Evolutionary conservation across 2,797 vertebrate genomes (phyloP).

Genomic region (Prionace glauca): DNA sequence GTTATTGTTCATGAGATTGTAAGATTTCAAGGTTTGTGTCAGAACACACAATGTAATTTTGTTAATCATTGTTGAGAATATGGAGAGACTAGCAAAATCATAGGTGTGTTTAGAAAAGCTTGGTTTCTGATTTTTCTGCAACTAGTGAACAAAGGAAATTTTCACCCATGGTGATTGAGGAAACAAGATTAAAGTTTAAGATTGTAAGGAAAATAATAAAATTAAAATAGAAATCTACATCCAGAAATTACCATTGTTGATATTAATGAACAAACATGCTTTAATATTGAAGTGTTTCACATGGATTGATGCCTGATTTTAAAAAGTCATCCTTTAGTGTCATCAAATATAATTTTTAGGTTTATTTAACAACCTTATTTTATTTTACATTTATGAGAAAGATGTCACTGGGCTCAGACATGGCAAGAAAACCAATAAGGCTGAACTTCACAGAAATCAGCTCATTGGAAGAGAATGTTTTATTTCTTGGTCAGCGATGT

Average conservation of each 20-base stretch:
- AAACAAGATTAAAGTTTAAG: background rate
- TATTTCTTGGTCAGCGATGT: background rate
- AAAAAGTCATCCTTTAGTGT: background rate
- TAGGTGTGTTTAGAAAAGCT: background rate
- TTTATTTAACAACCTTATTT: background rate
- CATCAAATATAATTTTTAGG: background rate
- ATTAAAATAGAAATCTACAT: background rate
- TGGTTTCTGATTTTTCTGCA: background rate
- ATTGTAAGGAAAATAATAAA: slow-evolving; percentile 15
- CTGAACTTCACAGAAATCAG: background rate
- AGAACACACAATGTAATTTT: background rate
- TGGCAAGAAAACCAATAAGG: background rate
- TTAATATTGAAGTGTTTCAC: background rate
- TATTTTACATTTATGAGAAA: background rate
- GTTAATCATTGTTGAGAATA: slow-evolving; percentile 5
- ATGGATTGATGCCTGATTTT: background rate
- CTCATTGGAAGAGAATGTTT: background rate
- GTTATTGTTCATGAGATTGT: slow-evolving; percentile 13
- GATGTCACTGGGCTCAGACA: background rate
- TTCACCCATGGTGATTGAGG: background rate
- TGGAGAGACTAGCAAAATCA: background rate
- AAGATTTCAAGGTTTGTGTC: background rate
- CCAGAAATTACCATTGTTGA: slow-evolving; percentile 4
- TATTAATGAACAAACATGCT: slow-evolving; percentile 5
- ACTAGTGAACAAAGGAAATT: background rate